Conservation (phyloP, 2,888 invertebrate genomes). For the Teleiodes luculella region DNA sequence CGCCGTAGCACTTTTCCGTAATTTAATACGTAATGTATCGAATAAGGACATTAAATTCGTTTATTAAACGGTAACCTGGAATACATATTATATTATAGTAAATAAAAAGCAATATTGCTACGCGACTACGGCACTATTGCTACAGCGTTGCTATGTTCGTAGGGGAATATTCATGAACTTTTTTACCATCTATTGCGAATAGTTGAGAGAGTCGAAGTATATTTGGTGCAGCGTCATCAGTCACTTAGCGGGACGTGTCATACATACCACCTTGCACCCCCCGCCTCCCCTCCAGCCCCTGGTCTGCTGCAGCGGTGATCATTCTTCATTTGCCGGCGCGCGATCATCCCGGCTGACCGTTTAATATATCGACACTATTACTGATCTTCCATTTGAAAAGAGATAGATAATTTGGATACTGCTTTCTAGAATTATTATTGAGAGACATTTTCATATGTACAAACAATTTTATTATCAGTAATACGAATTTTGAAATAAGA, state of each 20-base stretch:
- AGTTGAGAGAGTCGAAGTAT: background rate
- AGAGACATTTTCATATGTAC: too few relatives aligned
- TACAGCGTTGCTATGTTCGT: background rate
- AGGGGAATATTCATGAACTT: background rate
- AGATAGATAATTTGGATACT: too few relatives aligned
- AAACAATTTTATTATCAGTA: too few relatives aligned
- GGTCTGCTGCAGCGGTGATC: constrained; percentile 58
- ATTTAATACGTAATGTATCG: too few relatives aligned
- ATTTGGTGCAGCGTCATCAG: constrained; percentile 44
- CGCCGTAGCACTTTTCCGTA: too few relatives aligned
- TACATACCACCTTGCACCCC: constrained; percentile 39
- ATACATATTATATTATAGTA: too few relatives aligned
- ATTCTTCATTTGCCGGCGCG: constrained; percentile 70
- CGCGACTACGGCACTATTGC: too few relatives aligned
- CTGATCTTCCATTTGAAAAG: background rate
- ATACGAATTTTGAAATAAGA: too few relatives aligned
- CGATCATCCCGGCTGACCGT: constrained; percentile 51
- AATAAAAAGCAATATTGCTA: too few relatives aligned
- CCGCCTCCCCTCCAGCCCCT: constrained; percentile 25
- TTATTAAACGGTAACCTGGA: too few relatives aligned
- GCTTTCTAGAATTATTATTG: too few relatives aligned
- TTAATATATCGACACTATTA: constrained; percentile 8
- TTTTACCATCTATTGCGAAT: background rate
- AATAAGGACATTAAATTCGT: too few relatives aligned
- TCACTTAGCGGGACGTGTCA: constrained; percentile 69